A percentile compares a stretch with the other conserved stretches of the same genome.
Evolutionary conservation across 35 echinoderm and acorn worm species (phyloP).

Genomic region (Strongylocentrotus purpuratus): DNA sequence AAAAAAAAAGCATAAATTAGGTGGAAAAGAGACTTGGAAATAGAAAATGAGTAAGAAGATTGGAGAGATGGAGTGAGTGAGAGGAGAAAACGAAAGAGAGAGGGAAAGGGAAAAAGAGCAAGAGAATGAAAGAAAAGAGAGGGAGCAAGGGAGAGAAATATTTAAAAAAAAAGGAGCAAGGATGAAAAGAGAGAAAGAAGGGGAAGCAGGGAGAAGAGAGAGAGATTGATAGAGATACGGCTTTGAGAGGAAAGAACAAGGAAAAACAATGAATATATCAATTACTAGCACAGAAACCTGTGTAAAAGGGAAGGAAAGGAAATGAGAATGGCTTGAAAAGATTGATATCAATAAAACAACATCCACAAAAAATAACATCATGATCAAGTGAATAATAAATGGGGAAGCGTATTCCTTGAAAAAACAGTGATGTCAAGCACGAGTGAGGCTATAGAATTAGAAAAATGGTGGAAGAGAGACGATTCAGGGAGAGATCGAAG

Average conservation of each 20-base stretch:
- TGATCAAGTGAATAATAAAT: neutral
- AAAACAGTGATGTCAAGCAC: slow-evolving; percentile 1
- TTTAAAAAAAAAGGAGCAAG: too few relatives aligned
- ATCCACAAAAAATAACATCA: neutral
- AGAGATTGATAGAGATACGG: neutral
- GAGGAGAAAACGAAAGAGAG: too few relatives aligned
- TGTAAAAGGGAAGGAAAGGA: neutral
- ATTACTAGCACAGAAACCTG: neutral
- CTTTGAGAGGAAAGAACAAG: neutral
- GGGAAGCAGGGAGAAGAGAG: too few relatives aligned
- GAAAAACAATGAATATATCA: neutral
- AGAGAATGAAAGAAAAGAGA: too few relatives aligned
- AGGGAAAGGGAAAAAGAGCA: too few relatives aligned
- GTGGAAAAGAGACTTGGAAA: too few relatives aligned
- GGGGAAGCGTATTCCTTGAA: neutral
- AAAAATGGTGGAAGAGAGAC: neutral
- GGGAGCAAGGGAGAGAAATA: too few relatives aligned
- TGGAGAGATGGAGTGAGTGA: too few relatives aligned
- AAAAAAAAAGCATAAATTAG: too few relatives aligned
- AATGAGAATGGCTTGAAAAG: neutral
- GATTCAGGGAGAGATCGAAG: neutral
- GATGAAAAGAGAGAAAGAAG: too few relatives aligned
- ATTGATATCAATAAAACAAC: neutral
- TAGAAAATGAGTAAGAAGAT: too few relatives aligned
- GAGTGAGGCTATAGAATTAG: neutral